These are phyloP conservation scores for Phengaris arion DNA, from an alignment of 2,888 invertebrate genomes.

Conservation along the genomic window DNA sequence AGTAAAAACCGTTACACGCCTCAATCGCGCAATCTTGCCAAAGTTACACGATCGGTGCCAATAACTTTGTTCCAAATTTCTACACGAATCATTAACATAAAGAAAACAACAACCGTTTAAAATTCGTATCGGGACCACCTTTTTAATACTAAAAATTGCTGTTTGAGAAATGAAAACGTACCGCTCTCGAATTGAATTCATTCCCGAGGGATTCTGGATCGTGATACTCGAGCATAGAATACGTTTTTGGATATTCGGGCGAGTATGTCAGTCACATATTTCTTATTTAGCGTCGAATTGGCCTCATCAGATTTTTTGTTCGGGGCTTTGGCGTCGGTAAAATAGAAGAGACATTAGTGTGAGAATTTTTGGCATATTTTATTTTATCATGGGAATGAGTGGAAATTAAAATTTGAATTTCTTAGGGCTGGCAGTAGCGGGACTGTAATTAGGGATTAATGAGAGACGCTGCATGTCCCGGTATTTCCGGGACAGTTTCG, in stretches of 20 bases:
- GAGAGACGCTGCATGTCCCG: slow-evolving; percentile 60
- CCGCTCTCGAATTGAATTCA: slow-evolving; percentile 40
- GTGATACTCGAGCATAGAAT: slow-evolving; percentile 27
- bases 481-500: slow-evolving; percentile 55
- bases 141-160: slow-evolving; percentile 73
- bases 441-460: slow-evolving; percentile 73
- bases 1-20: slow-evolving; percentile 61
- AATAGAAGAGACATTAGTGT: slow-evolving; percentile 42
- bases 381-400: slow-evolving; percentile 36
- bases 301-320: slow-evolving; percentile 33
- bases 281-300: slow-evolving; percentile 33
- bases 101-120: slow-evolving; percentile 77
- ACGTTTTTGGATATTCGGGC: slow-evolving; percentile 31
- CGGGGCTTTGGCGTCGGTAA: slow-evolving; percentile 36
- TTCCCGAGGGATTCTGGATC: slow-evolving; percentile 35
- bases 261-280: slow-evolving; percentile 37
- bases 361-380: slow-evolving; percentile 40
- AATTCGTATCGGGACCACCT: slow-evolving; percentile 68
- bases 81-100: slow-evolving; percentile 76
- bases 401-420: slow-evolving; percentile 73
- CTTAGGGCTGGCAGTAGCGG: slow-evolving; percentile 54
- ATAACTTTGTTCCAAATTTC: slow-evolving; percentile 66
- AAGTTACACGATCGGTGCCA: slow-evolving; percentile 62
- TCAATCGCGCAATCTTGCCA: slow-evolving; percentile 60
- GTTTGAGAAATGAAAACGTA: slow-evolving; percentile 62